Conservation (phyloP, 2,888 invertebrate genomes). For the Chrysodeixis includens region DNA sequence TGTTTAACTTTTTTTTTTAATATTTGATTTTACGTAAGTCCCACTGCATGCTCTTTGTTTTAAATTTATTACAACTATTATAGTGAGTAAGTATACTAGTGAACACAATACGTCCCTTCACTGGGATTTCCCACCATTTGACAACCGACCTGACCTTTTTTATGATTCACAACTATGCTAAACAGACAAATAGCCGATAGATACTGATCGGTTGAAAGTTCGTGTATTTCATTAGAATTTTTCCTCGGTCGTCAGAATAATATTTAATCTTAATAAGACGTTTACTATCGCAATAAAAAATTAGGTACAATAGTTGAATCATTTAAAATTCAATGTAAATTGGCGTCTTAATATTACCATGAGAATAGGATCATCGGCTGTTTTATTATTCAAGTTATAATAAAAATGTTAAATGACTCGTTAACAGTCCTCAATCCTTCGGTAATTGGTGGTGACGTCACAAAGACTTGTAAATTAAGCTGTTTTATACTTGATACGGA, state of each 20-base stretch:
- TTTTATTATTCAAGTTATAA: conserved; percentile 41
- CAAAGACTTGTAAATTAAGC: neutral
- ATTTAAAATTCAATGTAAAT: conserved; percentile 54
- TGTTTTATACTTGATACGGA: neutral
- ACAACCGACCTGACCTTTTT: conserved; percentile 4
- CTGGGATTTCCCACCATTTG: neutral
- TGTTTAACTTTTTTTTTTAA: no score
- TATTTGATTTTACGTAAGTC: no score
- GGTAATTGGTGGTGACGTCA: conserved; percentile 21
- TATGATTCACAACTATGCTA: neutral
- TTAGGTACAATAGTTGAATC: conserved; percentile 25
- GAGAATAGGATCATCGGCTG: conserved; percentile 43
- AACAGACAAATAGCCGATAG: neutral
- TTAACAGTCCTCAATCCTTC: neutral
- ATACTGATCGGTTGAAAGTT: conserved; percentile 7
- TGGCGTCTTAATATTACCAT: conserved; percentile 47
- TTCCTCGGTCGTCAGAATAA: conserved; percentile 16
- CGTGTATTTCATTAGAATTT: conserved; percentile 29
- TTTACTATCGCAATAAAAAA: conserved; percentile 46
- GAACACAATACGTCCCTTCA: neutral
- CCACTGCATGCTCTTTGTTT: no score
- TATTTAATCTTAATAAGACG: conserved; percentile 43
- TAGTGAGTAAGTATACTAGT: neutral
- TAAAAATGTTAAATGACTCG: conserved; percentile 22
- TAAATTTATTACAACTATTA: no score